Evolutionary conservation across 2,113 vertebrate genomes (phyloP), one percentile per base, ranked within the genome.

Genomic region (Malurus elegans): DNA sequence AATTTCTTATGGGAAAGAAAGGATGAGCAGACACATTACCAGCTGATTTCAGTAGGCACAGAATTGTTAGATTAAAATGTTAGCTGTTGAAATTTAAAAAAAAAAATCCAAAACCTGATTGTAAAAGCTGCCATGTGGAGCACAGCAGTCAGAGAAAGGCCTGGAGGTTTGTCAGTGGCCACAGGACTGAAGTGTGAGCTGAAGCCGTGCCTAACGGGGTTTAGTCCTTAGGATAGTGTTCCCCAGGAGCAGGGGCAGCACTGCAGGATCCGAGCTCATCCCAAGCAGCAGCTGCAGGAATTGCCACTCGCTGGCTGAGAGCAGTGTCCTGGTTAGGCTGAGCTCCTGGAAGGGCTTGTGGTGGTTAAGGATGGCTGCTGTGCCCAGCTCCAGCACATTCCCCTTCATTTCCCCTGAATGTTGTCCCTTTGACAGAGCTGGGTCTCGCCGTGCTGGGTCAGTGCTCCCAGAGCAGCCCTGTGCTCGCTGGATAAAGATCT

Each of bases 261-360:
- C 32, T 48, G 88, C 57, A 45, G 75, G 36, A n/a, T 20, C 60
- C 0, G 1, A 72, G 58, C 29, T 28, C 66, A 71, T 5, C 42
- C 28, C 3, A 58, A 28, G 19, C 64, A 34, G 4, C 75, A 53
- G 62, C 82, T 53, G 88, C 57, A 36, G 79, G 69, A 70, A 89
- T 42, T 0, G 1, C 40, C n/a, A n/a, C n/a, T n/a, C n/a, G n/a
- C 47, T 1, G 1, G 18, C 82, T 36, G 15, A 40, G 54, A 61
- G 65, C 8, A 73, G 51, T 4, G 25, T 19, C 62, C 78, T 72
- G 66, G 4, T 48, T 34, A 70, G 48, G 60, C 69, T 57, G 44
- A 79, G 73, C 50, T 76, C 56, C 69, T 10, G 78, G 64, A 40
- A 60, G 56, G 66, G 60, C 75, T 67, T 67, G 32, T 45, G 64